Percentiles rank a stretch among this genome's conserved stretches.
Conservation (phyloP, 92 coral and sea anemone species). For the Desmophyllum pertusum region DNA sequence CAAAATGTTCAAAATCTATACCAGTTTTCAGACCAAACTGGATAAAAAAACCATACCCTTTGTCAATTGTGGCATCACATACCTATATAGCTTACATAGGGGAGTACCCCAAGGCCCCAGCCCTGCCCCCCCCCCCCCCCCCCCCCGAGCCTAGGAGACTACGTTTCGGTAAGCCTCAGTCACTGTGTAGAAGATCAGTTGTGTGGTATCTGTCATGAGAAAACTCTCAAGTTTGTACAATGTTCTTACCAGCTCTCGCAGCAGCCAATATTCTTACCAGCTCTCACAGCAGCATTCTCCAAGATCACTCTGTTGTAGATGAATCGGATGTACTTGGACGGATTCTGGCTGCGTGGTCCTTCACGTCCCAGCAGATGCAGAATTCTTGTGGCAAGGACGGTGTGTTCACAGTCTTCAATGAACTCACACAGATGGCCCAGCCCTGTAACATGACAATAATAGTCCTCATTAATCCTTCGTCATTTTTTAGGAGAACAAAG, state of each 20-base stretch:
- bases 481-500: too few species aligned
- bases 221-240: too few species aligned
- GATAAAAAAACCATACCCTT: too few species aligned
- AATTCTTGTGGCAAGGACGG: constrained; percentile 96
- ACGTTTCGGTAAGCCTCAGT: background rate
- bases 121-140: too few species aligned
- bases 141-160: too few species aligned
- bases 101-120: too few species aligned
- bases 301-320: constrained; percentile 97
- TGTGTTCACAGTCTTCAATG: constrained; percentile 99
- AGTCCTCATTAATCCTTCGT: background rate
- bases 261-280: constrained; percentile 57
- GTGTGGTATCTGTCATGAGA: background rate
- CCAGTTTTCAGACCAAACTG: too few species aligned
- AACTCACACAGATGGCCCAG: constrained; percentile 98
- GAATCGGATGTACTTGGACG: constrained; percentile 92
- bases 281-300: constrained; percentile 99
- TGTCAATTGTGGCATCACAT: too few species aligned
- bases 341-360: constrained; percentile 96
- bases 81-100: too few species aligned
- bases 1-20: too few species aligned
- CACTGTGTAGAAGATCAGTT: background rate
- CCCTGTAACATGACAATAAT: constrained; percentile 54
- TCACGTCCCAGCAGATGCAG: constrained; percentile 97
- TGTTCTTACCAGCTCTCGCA: background rate